Conservation (phyloP, 2,113 vertebrate genomes). For the Pelobates fuscus region DNA sequence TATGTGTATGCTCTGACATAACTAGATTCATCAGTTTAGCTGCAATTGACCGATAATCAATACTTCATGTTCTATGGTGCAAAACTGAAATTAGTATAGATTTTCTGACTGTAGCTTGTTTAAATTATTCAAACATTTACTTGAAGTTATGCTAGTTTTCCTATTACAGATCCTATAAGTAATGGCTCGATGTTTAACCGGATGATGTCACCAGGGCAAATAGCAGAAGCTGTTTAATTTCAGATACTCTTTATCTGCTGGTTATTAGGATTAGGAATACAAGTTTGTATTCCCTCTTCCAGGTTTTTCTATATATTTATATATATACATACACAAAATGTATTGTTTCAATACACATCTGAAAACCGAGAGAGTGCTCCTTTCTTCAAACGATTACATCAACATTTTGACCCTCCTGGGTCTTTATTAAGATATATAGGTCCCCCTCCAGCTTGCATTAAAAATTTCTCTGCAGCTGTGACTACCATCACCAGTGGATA, state of each 20-base stretch:
- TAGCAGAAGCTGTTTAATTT: constrained; percentile 52
- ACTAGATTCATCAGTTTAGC: constrained; percentile 61
- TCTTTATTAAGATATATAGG: no score
- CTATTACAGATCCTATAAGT: constrained; percentile 53
- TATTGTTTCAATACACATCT: no score
- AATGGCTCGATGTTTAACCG: constrained; percentile 53
- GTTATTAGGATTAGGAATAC: no score
- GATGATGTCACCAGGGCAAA: constrained; percentile 57
- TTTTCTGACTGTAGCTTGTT: constrained; percentile 72
- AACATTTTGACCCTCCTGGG: no score
- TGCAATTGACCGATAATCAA: constrained; percentile 63
- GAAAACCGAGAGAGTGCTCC: no score
- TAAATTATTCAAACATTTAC: constrained; percentile 72
- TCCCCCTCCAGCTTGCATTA: no score
- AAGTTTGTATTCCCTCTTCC: no score
- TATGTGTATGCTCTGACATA: constrained; percentile 56
- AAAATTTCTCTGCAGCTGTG: no score
- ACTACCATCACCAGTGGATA: no score
- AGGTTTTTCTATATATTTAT: no score
- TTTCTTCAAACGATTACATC: no score
- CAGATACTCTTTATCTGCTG: constrained; percentile 47
- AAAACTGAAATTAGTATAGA: constrained; percentile 79
- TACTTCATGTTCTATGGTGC: constrained; percentile 68
- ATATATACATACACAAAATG: no score
- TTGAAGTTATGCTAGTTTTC: constrained; percentile 54